Conservation (phyloP, 2,113 vertebrate species). For the Nesogale talazaci region DNA sequence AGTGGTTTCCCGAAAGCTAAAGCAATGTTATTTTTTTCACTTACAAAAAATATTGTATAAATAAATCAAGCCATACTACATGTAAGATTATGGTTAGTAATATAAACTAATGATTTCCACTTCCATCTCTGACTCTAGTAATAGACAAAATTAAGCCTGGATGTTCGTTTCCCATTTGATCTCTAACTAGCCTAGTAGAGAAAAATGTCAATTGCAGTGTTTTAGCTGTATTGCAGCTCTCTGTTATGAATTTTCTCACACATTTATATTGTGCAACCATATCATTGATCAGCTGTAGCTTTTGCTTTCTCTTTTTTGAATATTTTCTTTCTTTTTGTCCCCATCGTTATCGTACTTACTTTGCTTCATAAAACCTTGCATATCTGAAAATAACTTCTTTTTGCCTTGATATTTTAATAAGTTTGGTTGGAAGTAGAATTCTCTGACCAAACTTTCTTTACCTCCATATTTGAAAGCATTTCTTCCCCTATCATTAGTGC, state of each 20-base stretch:
- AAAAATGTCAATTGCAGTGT: neutral
- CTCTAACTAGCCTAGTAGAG: neutral
- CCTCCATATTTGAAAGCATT: neutral
- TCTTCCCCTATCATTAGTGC: neutral
- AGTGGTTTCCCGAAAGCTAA: constrained; percentile 3
- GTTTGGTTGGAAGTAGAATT: neutral
- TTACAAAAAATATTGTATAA: neutral
- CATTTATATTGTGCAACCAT: neutral
- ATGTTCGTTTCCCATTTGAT: neutral
- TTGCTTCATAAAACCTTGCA: neutral
- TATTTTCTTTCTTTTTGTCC: neutral
- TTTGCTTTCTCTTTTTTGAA: neutral
- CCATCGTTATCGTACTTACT: neutral
- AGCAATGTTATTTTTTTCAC: neutral
- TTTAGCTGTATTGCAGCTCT: neutral
- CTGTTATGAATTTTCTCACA: neutral
- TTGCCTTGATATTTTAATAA: constrained; percentile 3
- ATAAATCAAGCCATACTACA: constrained; percentile 12
- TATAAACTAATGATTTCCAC: neutral
- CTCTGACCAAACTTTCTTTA: neutral
- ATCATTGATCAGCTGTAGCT: neutral
- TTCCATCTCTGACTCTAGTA: fast-evolving
- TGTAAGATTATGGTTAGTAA: neutral
- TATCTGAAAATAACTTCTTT: neutral
- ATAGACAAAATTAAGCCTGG: neutral